Evolutionary conservation across 2,888 invertebrate species (phyloP).

Genomic region (Cantharis rustica): DNA sequence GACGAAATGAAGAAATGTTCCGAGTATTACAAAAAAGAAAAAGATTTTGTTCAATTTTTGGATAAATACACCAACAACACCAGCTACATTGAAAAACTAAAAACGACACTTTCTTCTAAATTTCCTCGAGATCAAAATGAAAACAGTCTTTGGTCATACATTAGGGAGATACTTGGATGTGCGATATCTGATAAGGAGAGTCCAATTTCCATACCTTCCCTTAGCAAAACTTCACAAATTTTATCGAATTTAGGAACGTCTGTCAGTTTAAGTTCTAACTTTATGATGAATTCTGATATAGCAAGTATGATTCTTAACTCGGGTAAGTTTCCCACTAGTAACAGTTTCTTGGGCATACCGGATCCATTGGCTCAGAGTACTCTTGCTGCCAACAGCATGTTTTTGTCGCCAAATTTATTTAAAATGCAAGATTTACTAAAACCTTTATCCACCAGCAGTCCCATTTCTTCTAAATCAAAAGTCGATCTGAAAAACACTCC

Average conservation of each 20-base stretch:
- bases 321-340: conserved; percentile 67
- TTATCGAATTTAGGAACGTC: conserved; percentile 46
- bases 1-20: conserved; percentile 85
- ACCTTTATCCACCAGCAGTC: conserved; percentile 64
- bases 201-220: conserved; percentile 61
- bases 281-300: conserved; percentile 68
- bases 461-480: conserved; percentile 51
- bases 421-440: conserved; percentile 72
- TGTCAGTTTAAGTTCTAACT: conserved; percentile 62
- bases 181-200: conserved; percentile 72
- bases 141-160: conserved; percentile 77
- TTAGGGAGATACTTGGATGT: conserved; percentile 75
- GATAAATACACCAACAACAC: conserved; percentile 72
- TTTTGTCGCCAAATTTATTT: conserved; percentile 70
- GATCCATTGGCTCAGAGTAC: conserved; percentile 79
- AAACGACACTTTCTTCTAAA: conserved; percentile 78
- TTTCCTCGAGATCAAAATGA: conserved; percentile 82
- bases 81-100: conserved; percentile 83
- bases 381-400: conserved; percentile 78
- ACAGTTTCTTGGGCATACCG: conserved; percentile 67
- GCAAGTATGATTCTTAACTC: conserved; percentile 71
- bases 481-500: conserved; percentile 38
- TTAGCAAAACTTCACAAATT: conserved; percentile 50
- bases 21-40: conserved; percentile 78
- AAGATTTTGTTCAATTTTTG: conserved; percentile 69